Conservation (phyloP, 2,797 vertebrate genomes). For the Buceros bicornis region DNA sequence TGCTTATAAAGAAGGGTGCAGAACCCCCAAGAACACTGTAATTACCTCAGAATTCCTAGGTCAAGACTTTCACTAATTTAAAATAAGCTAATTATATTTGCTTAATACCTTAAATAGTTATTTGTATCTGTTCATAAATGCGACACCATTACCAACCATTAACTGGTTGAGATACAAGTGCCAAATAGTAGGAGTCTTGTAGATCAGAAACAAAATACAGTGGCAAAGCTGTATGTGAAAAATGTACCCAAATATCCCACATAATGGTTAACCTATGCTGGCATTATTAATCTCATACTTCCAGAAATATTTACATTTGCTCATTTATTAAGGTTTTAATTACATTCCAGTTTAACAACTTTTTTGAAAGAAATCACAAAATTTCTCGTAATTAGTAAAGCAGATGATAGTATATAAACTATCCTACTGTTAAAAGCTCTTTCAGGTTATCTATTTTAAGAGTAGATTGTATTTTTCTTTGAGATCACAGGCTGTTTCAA, state of each 20-base stretch:
- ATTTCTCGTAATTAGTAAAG: background rate
- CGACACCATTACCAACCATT: background rate
- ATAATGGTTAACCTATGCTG: background rate
- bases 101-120: background rate
- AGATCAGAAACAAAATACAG: background rate
- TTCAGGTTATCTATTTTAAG: background rate
- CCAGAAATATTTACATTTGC: background rate
- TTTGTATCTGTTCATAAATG: background rate
- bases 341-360: background rate
- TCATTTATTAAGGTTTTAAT: background rate
- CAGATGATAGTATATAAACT: background rate
- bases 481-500: background rate
- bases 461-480: background rate
- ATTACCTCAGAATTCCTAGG: background rate
- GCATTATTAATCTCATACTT: background rate
- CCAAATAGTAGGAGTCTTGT: background rate
- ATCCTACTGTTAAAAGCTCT: background rate
- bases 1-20: background rate
- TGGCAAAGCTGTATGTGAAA: background rate
- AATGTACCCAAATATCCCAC: background rate
- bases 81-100: background rate
- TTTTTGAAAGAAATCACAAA: background rate
- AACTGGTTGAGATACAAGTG: background rate
- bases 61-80: background rate
- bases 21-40: background rate